Percentiles rank a stretch among this genome's conserved stretches.
Conservation (phyloP, 2,888 invertebrate genomes). For the Lysandra coridon region DNA sequence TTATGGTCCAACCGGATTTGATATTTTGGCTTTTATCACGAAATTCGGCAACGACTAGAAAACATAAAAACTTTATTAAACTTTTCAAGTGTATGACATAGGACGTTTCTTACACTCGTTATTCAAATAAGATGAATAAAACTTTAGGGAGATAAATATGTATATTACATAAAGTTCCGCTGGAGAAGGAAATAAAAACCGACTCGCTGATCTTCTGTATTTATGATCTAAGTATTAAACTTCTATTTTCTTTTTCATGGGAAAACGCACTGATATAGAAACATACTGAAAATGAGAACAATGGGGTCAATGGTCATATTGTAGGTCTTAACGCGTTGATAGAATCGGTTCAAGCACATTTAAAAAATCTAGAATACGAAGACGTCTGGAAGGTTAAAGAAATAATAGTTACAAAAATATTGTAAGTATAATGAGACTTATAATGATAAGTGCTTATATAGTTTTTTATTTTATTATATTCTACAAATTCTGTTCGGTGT, state of each 20-base stretch:
- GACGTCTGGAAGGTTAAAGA: too few relatives aligned
- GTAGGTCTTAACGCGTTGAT: too few relatives aligned
- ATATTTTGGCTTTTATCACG: background rate
- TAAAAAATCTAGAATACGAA: background rate
- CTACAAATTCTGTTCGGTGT: too few relatives aligned
- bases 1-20: too few relatives aligned
- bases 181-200: background rate
- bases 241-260: background rate
- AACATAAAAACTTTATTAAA: slow-evolving; percentile 29
- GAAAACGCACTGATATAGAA: background rate
- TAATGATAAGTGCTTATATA: too few relatives aligned
- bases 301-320: background rate
- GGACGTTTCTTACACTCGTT: slow-evolving; percentile 20
- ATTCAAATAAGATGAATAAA: slow-evolving; percentile 26
- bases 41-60: background rate
- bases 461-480: too few relatives aligned
- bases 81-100: background rate
- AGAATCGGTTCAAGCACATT: background rate
- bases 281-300: background rate
- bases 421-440: too few relatives aligned
- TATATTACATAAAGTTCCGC: slow-evolving; percentile 12
- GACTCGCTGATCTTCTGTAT: slow-evolving; percentile 12
- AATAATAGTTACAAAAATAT: too few relatives aligned
- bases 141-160: slow-evolving; percentile 21
- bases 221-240: slow-evolving; percentile 23